Base-by-base conservation (phyloP, 2,888 invertebrate species). In the Lacanobia wlatinum region DNA sequence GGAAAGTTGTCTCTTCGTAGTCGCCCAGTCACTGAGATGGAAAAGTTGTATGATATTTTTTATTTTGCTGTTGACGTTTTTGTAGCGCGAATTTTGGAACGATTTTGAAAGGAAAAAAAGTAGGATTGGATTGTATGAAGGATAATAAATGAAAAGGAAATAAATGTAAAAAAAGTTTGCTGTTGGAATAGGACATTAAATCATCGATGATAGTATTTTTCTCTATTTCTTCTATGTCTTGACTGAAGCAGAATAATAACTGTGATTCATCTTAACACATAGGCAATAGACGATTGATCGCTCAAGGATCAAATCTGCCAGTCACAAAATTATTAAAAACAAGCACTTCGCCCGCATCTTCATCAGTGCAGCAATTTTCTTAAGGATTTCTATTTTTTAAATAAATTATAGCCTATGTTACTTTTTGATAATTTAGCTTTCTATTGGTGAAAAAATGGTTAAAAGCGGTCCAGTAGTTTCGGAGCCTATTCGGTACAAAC, bases 1-100 rank as follows among this genome's bases (percentile, higher is more conserved):
- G 80, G 79, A 84, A 84, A 83, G 82, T 84, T 85, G 84, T 81
- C 77, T 85, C 81, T 67, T 56, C 61, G 38, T 84, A 83, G 87
- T 85, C 86, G 6, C 70, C 77, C 80, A 87, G 66, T 78, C 87
- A 90, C 78, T 82, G 55, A 63, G 61, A 87, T 70, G 40, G 62
- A 80, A 84, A 73, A 61, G 0, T 56, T 18, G 0, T 34, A 12
- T 3, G 21, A 0, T 18, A 8, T 14, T 62, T 50, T 43, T 53
- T n/a, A n/a, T n/a, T n/a, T n/a, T 59, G 4, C 12, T 3, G 8
- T 58, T 4, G 0, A 16, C 8, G 1, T n/a, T 34, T 63, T 48
- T 18, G n/a, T n/a, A n/a, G n/a, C n/a, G n/a, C n/a, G n/a, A n/a
- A n/a, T n/a, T n/a, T n/a, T n/a, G n/a, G n/a, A n/a, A n/a, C n/a